A percentile compares a stretch with the other conserved stretches of the same genome.
Conservation (phyloP, 2,888 invertebrate species). For the Entomobrya multifasciata region DNA sequence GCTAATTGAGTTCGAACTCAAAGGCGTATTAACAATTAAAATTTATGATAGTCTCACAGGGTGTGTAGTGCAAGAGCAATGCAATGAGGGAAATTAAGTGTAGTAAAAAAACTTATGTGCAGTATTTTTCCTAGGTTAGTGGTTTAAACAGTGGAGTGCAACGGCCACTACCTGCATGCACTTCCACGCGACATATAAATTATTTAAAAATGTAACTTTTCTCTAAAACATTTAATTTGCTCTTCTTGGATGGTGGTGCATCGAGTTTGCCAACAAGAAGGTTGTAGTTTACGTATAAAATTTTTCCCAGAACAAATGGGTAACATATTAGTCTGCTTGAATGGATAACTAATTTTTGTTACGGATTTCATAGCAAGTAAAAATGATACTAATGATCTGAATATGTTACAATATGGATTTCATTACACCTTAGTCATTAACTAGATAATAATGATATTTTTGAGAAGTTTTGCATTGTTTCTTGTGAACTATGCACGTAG, state of each 20-base stretch:
- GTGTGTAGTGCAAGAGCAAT: too few relatives aligned
- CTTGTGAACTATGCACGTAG: neutral
- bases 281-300: neutral
- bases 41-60: too few relatives aligned
- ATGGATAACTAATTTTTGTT: neutral
- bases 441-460: neutral
- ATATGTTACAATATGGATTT: constrained; percentile 23
- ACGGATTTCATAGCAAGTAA: neutral
- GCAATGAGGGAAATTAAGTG: constrained; percentile 3
- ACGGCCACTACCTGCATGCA: constrained; percentile 33
- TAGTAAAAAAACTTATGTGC: constrained; percentile 1
- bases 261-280: neutral
- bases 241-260: neutral
- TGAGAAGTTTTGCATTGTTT: constrained; percentile 21
- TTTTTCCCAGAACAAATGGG: constrained; percentile 36
- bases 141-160: constrained; percentile 56
- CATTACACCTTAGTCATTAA: constrained; percentile 26
- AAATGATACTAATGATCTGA: constrained; percentile 1
- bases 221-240: constrained; percentile 35
- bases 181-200: constrained; percentile 26
- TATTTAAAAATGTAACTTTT: constrained; percentile 34
- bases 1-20: neutral
- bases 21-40: neutral
- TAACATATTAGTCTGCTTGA: neutral
- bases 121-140: constrained; percentile 59